Base-by-base conservation (phyloP, 2,888 invertebrate genomes). In the Pemphredon lugubris region DNA sequence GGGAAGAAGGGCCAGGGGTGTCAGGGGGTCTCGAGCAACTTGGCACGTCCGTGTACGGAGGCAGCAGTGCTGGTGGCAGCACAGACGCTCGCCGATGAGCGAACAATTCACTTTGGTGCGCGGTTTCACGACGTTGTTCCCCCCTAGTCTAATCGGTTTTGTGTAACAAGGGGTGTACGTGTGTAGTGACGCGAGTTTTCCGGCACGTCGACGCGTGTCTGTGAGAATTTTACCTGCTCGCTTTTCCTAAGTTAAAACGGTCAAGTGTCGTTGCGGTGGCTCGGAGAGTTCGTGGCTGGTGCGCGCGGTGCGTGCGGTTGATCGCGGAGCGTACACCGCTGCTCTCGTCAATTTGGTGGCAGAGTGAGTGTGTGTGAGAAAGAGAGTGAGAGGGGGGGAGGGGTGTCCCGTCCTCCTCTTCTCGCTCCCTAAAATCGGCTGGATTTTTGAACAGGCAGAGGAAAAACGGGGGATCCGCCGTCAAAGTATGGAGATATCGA, bases 401-500 rank as follows among this genome's bases (percentile, higher is more conserved):
- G 79, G 77, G 77, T 72, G 73, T 72, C 70, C 72, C 72, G 67
- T 70, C 63, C 73, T 72, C 72, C 67, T 66, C 74, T 69, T 65
- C 68, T 58, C 68, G 54, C 64, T 72, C 65, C 70, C 67, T 68
- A 74, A 73, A 68, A 73, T 74, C 70, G 50, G 61, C 68, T 59
- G 72, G 61, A 75, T 65, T 75, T 76, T 76, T 75, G 61, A 66
- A 75, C 61, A 54, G 68, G 70, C 61, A 71, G 18, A 14, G 51
- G 47, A 57, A 78, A 73, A 47, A 60, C 60, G 65, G 45, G 48
- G 42, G 57, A 53, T 61, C 54, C 51, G 39, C 51, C 39, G 39
- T 37, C 44, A 83, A 87, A 84, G 73, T 79, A 93, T 93, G 93
- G 92, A 93, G 91, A 92, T 93, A 79, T 92, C 93, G 67, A 92